A percentile compares a stretch with the other conserved stretches of the same genome.
Conservation (phyloP, 2,113 vertebrate species). For the Anarrhichthys ocellatus region DNA sequence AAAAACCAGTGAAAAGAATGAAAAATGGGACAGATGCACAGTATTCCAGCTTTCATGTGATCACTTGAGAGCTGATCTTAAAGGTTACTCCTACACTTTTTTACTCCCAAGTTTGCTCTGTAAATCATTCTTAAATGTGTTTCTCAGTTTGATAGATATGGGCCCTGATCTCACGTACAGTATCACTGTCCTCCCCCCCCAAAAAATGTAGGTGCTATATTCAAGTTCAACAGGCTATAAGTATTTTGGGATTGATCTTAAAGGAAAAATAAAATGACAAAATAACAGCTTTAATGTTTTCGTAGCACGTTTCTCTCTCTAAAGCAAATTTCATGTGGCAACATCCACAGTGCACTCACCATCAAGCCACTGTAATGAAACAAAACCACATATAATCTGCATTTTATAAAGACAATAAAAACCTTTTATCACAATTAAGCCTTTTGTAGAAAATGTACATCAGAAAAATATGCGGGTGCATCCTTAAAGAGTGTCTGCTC, state of each 20-base stretch:
- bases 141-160: constrained; percentile 50
- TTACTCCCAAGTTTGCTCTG: neutral
- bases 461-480: constrained; percentile 86
- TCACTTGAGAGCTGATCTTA: constrained; percentile 3
- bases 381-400: constrained; percentile 77
- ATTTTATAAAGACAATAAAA: constrained; percentile 87
- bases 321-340: constrained; percentile 74
- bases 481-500: constrained; percentile 81
- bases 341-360: constrained; percentile 65
- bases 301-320: constrained; percentile 70
- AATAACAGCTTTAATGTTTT: constrained; percentile 53
- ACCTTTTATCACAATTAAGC: constrained; percentile 85
- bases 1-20: neutral
- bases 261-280: constrained; percentile 64
- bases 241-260: constrained; percentile 78
- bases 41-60: neutral
- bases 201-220: constrained; percentile 72
- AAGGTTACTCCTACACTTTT: neutral
- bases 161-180: constrained; percentile 31
- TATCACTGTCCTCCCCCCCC: constrained; percentile 30
- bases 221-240: constrained; percentile 86
- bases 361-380: constrained; percentile 76
- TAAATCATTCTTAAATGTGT: neutral
- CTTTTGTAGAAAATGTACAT: constrained; percentile 87
- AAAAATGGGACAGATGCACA: neutral